A percentile compares a stretch with the other conserved stretches of the same genome.
phyloP scores from a whole-genome alignment of 2,113 vertebrate genomes.

The Bubo bubo region DNA sequence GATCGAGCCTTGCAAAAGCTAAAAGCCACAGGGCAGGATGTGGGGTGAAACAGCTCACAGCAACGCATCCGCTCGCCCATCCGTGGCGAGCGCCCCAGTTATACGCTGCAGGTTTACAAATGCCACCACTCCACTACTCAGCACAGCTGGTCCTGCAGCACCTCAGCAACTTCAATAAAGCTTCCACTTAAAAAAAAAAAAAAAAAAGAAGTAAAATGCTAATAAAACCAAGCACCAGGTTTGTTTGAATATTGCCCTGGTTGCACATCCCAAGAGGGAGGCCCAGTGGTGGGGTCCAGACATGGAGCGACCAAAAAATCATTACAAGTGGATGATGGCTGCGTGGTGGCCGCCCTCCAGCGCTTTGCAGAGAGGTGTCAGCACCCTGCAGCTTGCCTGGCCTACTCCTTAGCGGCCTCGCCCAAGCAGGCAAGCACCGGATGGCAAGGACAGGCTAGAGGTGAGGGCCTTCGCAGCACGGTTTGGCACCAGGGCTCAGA shows the following conservation, averaged over 20 bases:
- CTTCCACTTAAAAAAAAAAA: background rate
- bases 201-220: background rate
- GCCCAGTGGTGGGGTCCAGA: background rate
- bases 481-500: background rate
- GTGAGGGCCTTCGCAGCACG: accelerated
- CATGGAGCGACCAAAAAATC: background rate
- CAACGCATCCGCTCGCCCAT: accelerated
- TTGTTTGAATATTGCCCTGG: background rate
- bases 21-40: conserved; percentile 63
- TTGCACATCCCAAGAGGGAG: background rate
- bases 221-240: background rate
- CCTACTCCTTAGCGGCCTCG: background rate
- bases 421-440: accelerated
- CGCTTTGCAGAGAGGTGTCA: accelerated
- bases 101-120: background rate
- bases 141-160: background rate
- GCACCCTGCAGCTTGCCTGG: accelerated
- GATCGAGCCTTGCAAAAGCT: conserved; percentile 13
- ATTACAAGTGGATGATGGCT: background rate
- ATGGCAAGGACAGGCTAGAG: background rate
- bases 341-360: background rate
- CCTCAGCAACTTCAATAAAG: background rate
- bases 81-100: accelerated
- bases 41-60: background rate
- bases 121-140: accelerated